Conservation (phyloP, 2,888 invertebrate species). For the Chouioia cunea region DNA sequence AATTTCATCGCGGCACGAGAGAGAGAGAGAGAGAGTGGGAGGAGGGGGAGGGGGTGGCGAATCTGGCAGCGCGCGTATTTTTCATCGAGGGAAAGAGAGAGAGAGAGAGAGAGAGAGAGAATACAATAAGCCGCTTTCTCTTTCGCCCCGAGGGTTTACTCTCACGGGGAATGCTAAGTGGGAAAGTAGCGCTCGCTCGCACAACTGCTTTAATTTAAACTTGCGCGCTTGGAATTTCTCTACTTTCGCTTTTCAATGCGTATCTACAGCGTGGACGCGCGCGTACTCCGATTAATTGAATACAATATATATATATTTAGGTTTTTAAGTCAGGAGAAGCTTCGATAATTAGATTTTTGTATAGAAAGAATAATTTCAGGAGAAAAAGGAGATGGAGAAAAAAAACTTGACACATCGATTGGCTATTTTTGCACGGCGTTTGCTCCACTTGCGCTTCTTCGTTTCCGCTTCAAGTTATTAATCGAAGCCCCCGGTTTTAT, state of each 20-base stretch:
- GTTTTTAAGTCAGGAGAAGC: too few relatives aligned
- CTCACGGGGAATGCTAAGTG: slow-evolving; percentile 46
- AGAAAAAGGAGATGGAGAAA: too few relatives aligned
- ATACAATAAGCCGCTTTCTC: slow-evolving; percentile 49
- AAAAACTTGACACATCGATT: too few relatives aligned
- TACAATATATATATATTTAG: slow-evolving; percentile 43
- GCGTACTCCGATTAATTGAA: slow-evolving; percentile 42
- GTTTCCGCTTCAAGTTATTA: too few relatives aligned
- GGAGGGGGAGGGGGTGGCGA: too few relatives aligned
- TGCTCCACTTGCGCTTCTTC: too few relatives aligned
- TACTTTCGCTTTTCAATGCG: slow-evolving; percentile 43
- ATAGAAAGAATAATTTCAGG: too few relatives aligned
- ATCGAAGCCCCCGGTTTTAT: too few relatives aligned
- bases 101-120: slow-evolving; percentile 15
- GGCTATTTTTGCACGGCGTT: too few relatives aligned
- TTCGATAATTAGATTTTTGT: slow-evolving; percentile 36
- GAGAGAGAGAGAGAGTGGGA: too few relatives aligned
- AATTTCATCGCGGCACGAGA: slow-evolving; percentile 22
- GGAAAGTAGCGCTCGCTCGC: slow-evolving; percentile 37
- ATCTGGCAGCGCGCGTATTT: slow-evolving; percentile 38
- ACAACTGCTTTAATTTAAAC: slow-evolving; percentile 58
- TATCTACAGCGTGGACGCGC: not conserved
- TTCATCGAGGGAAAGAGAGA: slow-evolving; percentile 28
- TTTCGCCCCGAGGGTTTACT: slow-evolving; percentile 19
- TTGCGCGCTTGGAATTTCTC: slow-evolving; percentile 48